Evolutionary conservation across 2,888 invertebrate species (phyloP), one percentile per base, ranked within the genome.

Genomic region (Nycteola revayana): DNA sequence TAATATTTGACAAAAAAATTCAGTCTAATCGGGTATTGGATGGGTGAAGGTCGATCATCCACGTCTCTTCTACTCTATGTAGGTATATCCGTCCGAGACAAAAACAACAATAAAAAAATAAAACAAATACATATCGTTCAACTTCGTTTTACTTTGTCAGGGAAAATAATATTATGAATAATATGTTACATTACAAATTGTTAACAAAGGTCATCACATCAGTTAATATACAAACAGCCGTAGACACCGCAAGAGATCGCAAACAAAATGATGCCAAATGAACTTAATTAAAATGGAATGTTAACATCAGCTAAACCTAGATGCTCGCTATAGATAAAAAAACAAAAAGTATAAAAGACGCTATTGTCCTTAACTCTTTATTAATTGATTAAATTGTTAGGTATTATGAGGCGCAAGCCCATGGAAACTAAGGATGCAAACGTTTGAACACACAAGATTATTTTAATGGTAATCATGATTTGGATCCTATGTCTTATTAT

Each of bases 201-300:
- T 38, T 31, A 28, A 36, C 21, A 8, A 10, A 32, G 32, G 17
- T 21, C 21, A 31, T 32, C 28, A 30, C 27, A 41, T 29, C 31
- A 46, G 32, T 24, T 20, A 10, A n/a, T 36, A 33, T 14, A 31
- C 22, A 49, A 42, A 44, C 17, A 10, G n/a, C 30, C 32, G 28
- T 23, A 29, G 25, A 31, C 39, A 23, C 32, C 31, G 54, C 45
- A 49, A 36, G 46, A 49, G 43, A 23, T 28, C 18, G 27, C 28
- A 20, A 24, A 9, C n/a, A 22, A 40, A 26, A 32, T 26, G 7
- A 33, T 34, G 17, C 26, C 38, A 42, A n/a, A 11, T 25, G 3
- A 39, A 46, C 32, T 36, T 41, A 53, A n/a, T n/a, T n/a, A n/a
- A n/a, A n/a, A 36, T 54, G 58, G 58, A 58, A 58, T 58, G 56